Evolutionary conservation across 2,113 vertebrate species (phyloP), one percentile per base, ranked within the genome.

Genomic region (Crotalus viridis): DNA sequence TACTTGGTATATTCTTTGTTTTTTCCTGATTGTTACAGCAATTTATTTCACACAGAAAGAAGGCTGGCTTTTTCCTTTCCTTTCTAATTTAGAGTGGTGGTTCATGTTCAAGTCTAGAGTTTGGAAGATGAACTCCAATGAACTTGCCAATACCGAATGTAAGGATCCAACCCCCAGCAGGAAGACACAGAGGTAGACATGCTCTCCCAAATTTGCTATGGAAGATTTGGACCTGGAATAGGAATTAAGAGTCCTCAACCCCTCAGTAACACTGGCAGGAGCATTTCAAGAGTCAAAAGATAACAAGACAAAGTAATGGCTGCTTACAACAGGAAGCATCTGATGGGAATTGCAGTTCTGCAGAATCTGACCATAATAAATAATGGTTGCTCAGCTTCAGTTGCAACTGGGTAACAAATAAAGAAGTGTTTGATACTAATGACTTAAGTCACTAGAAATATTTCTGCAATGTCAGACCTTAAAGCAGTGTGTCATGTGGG

Each of bases 51-150:
- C 97, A 97, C 93, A 97, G 97, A 96, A 98, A 97, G 96, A 97
- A 95, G 97, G 97, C 95, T 97, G 97, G 97, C 94, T 98, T 97
- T 97, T 96, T 96, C 97, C 96, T 96, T 94, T 97, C 95, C 97
- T 96, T 97, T 97, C 97, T 97, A 97, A 97, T 97, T 97, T 97
- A 96, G 97, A 4, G 92, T 96, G 94, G 89, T 43, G 69, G 91
- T 46, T 46, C 46, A 46, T 39, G 15, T 81, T 39, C 15, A 3
- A 39, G 33, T 8, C 69, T 33, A 81, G 69, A 39, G 33, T 81
- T 81, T 81, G 69, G 33, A 81, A 81, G 33, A 61, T 61, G 59
- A 61, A 28, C 24, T 3, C 59, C 26, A 39, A 7, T 33, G n/a
- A 33, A 74, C 2, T 74, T 33, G 5, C 5, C 69, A 81, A 39